Percentiles rank a stretch among this genome's conserved stretches.
Conservation (phyloP, 2,888 invertebrate genomes). For the Troilus luridus region DNA sequence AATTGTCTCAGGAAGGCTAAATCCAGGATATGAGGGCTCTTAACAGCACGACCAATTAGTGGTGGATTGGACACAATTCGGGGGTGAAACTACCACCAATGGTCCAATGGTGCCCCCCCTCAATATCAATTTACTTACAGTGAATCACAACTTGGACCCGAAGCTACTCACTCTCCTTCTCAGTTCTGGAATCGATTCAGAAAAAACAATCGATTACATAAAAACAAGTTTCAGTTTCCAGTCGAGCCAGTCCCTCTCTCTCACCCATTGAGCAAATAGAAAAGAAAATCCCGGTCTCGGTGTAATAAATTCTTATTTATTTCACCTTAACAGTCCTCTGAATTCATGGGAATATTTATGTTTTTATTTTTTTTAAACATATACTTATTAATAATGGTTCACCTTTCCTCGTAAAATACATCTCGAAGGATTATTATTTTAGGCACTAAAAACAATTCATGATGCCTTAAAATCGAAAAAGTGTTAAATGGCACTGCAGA, state of each 20-base stretch:
- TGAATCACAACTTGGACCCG: neutral
- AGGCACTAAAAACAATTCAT: neutral
- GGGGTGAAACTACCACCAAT: neutral
- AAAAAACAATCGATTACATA: constrained; percentile 11
- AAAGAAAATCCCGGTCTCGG: neutral
- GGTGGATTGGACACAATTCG: constrained; percentile 17
- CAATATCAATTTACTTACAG: neutral
- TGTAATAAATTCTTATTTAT: constrained; percentile 16
- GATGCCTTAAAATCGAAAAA: too few species aligned
- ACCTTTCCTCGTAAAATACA: neutral
- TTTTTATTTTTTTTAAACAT: neutral
- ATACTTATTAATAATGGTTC: neutral
- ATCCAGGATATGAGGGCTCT: constrained; percentile 32
- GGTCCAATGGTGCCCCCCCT: neutral
- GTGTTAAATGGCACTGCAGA: too few species aligned
- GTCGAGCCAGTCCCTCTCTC: neutral
- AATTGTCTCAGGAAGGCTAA: constrained; percentile 34
- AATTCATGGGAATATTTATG: neutral
- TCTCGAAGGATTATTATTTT: neutral
- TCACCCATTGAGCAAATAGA: constrained; percentile 10
- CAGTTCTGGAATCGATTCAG: neutral
- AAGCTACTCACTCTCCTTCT: neutral
- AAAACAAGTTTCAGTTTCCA: constrained; percentile 17
- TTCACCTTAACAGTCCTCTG: neutral
- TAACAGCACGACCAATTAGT: neutral